Evolutionary conservation across 2,113 vertebrate genomes (phyloP).

Genomic region (Equus przewalskii): DNA sequence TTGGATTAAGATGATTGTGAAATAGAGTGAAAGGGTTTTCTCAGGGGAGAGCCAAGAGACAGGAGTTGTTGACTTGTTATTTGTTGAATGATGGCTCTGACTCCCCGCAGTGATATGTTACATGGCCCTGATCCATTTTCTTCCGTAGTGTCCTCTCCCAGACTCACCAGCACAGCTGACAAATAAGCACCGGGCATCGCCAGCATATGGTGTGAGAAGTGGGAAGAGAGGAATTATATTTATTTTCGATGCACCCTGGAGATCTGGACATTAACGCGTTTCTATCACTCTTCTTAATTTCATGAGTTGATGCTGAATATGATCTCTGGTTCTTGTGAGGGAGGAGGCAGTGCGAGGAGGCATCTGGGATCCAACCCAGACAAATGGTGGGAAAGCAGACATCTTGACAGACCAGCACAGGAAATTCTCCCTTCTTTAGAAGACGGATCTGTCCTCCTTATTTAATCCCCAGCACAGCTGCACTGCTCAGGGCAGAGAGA

Average conservation of each 20-base stretch:
- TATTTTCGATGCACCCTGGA: not conserved
- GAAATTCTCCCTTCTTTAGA: constrained; percentile 63
- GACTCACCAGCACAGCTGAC: not conserved
- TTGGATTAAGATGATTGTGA: constrained; percentile 24
- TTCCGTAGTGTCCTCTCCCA: not conserved
- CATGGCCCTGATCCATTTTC: not conserved
- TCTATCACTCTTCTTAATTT: not conserved
- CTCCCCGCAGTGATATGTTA: not conserved
- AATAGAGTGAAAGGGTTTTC: not conserved
- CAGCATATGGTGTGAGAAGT: rapidly evolving
- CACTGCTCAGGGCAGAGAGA: constrained; percentile 72
- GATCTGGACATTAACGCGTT: not conserved
- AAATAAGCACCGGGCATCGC: not conserved
- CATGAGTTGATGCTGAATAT: constrained; percentile 45
- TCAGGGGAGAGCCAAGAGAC: not conserved
- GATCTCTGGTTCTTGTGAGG: constrained; percentile 68
- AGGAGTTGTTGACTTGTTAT: not conserved
- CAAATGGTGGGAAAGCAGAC: constrained; percentile 80
- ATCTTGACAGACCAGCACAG: constrained; percentile 74
- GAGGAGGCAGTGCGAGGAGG: constrained; percentile 15
- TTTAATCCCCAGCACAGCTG: constrained; percentile 86
- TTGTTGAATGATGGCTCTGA: not conserved
- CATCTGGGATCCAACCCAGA: constrained; percentile 66
- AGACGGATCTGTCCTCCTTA: constrained; percentile 72
- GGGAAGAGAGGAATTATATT: not conserved